These are phyloP conservation scores for Psammodynastes pulverulentus DNA, from an alignment of 2,113 vertebrate species.

Conservation along the genomic window DNA sequence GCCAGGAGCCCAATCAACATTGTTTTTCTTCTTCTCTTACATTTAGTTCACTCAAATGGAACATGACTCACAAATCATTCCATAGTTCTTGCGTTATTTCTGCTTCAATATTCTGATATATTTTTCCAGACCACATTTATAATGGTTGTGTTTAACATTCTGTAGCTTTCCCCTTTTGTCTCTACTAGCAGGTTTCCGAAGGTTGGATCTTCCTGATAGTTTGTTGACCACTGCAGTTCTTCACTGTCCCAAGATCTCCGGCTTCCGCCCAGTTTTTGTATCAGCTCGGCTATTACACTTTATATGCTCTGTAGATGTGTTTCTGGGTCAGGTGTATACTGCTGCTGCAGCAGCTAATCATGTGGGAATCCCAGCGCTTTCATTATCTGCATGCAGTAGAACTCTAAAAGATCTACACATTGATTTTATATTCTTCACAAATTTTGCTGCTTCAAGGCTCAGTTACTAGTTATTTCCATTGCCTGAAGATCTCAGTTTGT, in stretches of 20 bases:
- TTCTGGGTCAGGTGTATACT: neutral
- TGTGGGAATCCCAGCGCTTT: neutral
- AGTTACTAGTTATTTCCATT: neutral
- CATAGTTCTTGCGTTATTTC: neutral
- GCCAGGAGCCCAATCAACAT: neutral
- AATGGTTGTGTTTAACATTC: neutral
- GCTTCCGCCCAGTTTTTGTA: neutral
- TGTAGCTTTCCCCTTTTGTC: neutral
- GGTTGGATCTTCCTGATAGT: neutral
- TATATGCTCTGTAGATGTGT: neutral
- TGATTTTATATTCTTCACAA: neutral
- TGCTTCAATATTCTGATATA: neutral
- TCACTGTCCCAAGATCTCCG: neutral
- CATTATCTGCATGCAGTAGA: neutral
- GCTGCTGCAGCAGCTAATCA: neutral
- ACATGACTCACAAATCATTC: neutral
- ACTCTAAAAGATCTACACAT: neutral
- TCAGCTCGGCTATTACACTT: neutral
- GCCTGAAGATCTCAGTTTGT: neutral
- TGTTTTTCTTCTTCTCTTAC: neutral
- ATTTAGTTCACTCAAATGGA: neutral
- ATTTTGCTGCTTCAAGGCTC: neutral
- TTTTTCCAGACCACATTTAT: neutral
- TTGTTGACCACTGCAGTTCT: neutral
- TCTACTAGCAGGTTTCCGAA: neutral